Conservation (phyloP, 2,888 invertebrate genomes). For the Tiliacea aurago region DNA sequence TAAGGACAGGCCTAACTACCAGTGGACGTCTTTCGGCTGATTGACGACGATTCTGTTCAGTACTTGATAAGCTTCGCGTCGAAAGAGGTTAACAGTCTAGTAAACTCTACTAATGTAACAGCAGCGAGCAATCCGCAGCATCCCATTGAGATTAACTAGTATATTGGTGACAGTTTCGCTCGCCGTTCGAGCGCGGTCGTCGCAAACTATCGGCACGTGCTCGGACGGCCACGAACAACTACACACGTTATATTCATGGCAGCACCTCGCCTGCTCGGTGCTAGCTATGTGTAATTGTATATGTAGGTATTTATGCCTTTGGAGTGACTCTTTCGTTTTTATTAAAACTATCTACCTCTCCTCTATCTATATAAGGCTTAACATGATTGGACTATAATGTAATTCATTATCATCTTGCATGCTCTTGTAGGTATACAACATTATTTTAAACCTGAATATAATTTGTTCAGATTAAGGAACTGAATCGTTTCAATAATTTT, state of each 20-base stretch:
- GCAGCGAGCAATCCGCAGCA: neutral
- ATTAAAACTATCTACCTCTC: constrained; percentile 2
- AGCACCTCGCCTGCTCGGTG: neutral
- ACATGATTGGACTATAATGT: too few species aligned
- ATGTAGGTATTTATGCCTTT: too few species aligned
- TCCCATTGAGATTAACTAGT: neutral
- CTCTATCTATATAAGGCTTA: too few species aligned
- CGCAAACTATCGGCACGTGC: neutral
- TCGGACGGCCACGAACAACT: constrained; percentile 1
- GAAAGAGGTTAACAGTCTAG: too few species aligned
- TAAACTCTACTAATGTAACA: neutral
- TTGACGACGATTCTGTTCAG: neutral
- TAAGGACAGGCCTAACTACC: neutral
- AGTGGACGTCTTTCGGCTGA: neutral
- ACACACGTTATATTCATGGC: neutral
- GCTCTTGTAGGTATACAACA: too few species aligned
- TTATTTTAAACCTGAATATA: too few species aligned
- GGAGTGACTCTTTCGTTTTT: neutral
- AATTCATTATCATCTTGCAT: too few species aligned
- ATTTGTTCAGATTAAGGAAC: too few species aligned
- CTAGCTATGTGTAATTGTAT: neutral
- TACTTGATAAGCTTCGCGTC: neutral
- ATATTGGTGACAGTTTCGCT: neutral
- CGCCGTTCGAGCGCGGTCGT: neutral
- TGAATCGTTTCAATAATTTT: too few species aligned